phyloP scores from a whole-genome alignment of 1,140 invertebrate species.

The Drosophila nigromelanica region DNA sequence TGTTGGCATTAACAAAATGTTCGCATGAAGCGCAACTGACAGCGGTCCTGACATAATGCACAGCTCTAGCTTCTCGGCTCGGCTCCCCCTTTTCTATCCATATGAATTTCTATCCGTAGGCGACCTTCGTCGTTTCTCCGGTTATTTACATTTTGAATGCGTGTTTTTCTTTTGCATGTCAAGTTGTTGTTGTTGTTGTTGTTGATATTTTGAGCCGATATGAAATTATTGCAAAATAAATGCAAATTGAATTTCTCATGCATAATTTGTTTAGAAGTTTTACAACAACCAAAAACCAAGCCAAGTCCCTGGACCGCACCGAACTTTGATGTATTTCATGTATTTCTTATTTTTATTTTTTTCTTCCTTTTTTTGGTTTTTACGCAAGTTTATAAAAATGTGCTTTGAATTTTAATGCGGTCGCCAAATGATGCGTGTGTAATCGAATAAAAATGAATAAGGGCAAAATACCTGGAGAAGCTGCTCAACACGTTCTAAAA shows the following conservation, averaged over 20 bases:
- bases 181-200: conserved; percentile 49
- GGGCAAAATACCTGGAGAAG: neutral
- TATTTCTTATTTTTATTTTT: conserved; percentile 16
- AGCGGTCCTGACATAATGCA: conserved; percentile 3
- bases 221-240: conserved; percentile 83
- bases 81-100: neutral
- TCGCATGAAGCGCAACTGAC: conserved; percentile 13
- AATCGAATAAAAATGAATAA: conserved; percentile 34
- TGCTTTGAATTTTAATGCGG: conserved; percentile 73
- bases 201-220: conserved; percentile 65
- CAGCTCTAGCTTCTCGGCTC: neutral
- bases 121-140: conserved; percentile 26
- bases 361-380: conserved; percentile 7
- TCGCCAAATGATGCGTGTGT: conserved; percentile 46
- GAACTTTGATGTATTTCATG: conserved; percentile 69
- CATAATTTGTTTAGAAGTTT: conserved; percentile 80
- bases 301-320: conserved; percentile 9
- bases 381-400: conserved; percentile 51
- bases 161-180: conserved; percentile 59
- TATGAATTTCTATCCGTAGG: neutral
- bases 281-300: conserved; percentile 37
- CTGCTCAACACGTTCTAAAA: conserved; percentile 27
- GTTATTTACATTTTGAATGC: conserved; percentile 52
- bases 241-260: conserved; percentile 82
- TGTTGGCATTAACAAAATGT: conserved; percentile 9